A percentile compares a stretch with the other conserved stretches of the same genome.
These are phyloP conservation scores for Tenthredo scrophulariae DNA, from an alignment of 2,888 invertebrate species.

Conservation along the genomic window DNA sequence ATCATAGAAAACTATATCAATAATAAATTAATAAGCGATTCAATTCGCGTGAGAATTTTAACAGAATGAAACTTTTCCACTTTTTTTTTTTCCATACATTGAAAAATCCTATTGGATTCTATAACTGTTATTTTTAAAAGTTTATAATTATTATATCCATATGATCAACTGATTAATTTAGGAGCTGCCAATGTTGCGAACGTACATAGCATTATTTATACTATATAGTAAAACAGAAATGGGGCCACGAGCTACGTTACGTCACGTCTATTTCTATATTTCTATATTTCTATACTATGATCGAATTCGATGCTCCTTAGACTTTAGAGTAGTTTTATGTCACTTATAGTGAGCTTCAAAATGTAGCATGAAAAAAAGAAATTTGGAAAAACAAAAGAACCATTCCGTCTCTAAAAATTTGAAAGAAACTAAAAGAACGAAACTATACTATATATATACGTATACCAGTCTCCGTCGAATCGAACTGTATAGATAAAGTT, in stretches of 20 bases:
- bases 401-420: background rate
- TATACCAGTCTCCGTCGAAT: background rate
- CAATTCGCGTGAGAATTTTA: no score
- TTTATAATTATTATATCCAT: background rate
- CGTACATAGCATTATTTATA: conserved; percentile 35
- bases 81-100: no score
- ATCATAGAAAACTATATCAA: no score
- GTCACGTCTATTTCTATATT: conserved; percentile 44
- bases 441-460: background rate
- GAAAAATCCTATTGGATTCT: no score
- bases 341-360: background rate
- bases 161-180: conserved; percentile 24
- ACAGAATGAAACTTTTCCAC: no score
- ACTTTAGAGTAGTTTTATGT: conserved; percentile 10
- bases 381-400: background rate
- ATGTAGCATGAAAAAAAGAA: background rate
- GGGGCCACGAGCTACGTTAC: conserved; percentile 20
- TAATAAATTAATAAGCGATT: no score
- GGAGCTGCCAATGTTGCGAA: background rate
- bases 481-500: conserved; percentile 12
- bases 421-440: background rate
- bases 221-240: conserved; percentile 39
- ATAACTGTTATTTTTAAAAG: background rate
- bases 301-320: background rate
- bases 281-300: background rate